phyloP scores from a whole-genome alignment of 2,797 vertebrate species.

The Lindbergichthys nudifrons region DNA sequence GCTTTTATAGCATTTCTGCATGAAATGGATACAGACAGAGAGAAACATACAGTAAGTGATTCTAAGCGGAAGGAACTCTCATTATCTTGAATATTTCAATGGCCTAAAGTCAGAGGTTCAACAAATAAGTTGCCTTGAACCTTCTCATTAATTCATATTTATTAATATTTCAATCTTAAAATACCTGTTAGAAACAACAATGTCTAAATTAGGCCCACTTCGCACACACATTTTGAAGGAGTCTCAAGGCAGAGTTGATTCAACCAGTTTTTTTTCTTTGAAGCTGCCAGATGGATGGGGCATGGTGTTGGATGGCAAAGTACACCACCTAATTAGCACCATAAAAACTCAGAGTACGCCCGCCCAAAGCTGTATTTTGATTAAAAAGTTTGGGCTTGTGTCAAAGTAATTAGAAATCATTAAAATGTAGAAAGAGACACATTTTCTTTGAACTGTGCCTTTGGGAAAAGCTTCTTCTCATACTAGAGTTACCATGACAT shows the following conservation, averaged over 20 bases:
- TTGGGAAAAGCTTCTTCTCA: constrained; percentile 49
- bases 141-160: constrained; percentile 22
- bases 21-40: background rate
- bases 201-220: constrained; percentile 37
- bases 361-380: constrained; percentile 65
- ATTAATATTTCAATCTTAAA: constrained; percentile 37
- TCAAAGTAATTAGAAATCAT: constrained; percentile 76
- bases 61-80: background rate
- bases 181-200: constrained; percentile 26
- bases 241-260: constrained; percentile 37
- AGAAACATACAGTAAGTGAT: constrained; percentile 1
- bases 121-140: constrained; percentile 38
- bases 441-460: constrained; percentile 66
- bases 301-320: constrained; percentile 49
- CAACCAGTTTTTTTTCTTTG: constrained; percentile 36
- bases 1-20: background rate
- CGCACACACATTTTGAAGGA: constrained; percentile 23
- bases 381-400: constrained; percentile 65
- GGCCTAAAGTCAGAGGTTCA: constrained; percentile 30
- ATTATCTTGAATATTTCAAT: constrained; percentile 36
- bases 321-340: constrained; percentile 61
- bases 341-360: constrained; percentile 33
- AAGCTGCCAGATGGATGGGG: constrained; percentile 42
- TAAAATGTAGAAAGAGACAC: constrained; percentile 65
- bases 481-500: constrained; percentile 41